A percentile compares a stretch with the other conserved stretches of the same genome.
Evolutionary conservation across 2,888 invertebrate genomes (phyloP).

Genomic region (Stramonita haemastoma): DNA sequence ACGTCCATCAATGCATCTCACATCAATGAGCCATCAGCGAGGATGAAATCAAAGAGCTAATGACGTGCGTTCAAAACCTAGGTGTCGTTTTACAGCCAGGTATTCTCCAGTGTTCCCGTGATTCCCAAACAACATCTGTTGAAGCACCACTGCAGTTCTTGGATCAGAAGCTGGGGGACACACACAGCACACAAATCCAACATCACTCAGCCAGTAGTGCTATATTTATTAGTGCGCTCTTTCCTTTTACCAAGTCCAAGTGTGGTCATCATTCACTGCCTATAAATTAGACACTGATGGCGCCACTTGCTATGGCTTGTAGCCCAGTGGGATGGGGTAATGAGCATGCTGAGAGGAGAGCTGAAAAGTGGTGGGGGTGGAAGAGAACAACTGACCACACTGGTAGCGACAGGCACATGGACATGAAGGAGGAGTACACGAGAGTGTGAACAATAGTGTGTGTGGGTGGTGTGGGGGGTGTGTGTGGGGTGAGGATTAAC

Average conservation of each 20-base stretch:
- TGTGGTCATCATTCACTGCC: background rate
- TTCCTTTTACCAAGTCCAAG: background rate
- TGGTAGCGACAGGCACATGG: no score
- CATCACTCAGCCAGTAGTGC: no score
- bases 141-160: constrained; percentile 8
- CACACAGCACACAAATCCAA: background rate
- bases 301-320: background rate
- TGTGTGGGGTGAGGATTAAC: background rate
- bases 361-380: background rate
- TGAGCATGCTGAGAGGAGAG: background rate
- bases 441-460: no score
- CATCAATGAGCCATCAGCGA: no score
- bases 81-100: no score
- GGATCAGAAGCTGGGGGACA: constrained; percentile 14
- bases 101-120: no score
- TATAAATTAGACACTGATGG: background rate
- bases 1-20: no score
- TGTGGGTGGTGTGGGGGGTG: background rate
- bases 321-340: background rate
- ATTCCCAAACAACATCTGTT: background rate
- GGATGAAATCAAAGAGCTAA: no score
- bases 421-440: no score
- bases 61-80: no score
- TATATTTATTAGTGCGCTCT: no score
- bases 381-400: no score